Evolutionary conservation across 2,888 invertebrate species (phyloP).

Genomic region (Rhingia campestris): DNA sequence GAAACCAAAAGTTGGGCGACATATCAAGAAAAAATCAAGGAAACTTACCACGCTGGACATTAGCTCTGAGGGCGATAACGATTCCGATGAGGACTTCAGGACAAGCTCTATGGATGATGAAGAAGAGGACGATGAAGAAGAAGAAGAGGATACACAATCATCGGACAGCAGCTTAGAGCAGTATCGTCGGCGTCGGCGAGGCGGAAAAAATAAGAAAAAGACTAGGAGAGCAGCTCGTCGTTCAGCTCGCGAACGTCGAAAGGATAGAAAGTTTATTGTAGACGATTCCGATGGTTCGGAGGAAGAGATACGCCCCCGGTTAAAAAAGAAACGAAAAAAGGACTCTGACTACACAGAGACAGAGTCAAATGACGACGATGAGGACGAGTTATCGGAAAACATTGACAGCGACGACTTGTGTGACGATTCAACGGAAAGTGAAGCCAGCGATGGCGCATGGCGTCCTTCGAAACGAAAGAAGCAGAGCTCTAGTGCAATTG

Average conservation of each 20-base stretch:
- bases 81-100: conserved; percentile 95
- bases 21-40: conserved; percentile 86
- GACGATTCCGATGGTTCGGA: conserved; percentile 85
- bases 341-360: conserved; percentile 85
- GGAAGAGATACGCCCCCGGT: conserved; percentile 83
- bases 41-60: conserved; percentile 91
- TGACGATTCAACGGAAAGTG: conserved; percentile 81
- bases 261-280: conserved; percentile 82
- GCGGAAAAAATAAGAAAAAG: conserved; percentile 83
- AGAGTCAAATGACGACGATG: conserved; percentile 84
- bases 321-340: conserved; percentile 84
- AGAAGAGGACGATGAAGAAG: conserved; percentile 84
- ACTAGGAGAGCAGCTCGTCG: conserved; percentile 83
- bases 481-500: conserved; percentile 76
- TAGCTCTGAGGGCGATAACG: conserved; percentile 90
- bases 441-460: conserved; percentile 81
- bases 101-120: conserved; percentile 85
- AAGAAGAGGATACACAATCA: conserved; percentile 83
- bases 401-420: conserved; percentile 82
- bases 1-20: conserved; percentile 76
- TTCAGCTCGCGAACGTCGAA: conserved; percentile 82
- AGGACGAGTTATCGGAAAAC: conserved; percentile 81
- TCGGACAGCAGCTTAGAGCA: conserved; percentile 84
- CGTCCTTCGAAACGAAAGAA: conserved; percentile 81
- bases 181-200: conserved; percentile 83